Conservation (phyloP, 2,797 vertebrate species). For the Macropodus opercularis region DNA sequence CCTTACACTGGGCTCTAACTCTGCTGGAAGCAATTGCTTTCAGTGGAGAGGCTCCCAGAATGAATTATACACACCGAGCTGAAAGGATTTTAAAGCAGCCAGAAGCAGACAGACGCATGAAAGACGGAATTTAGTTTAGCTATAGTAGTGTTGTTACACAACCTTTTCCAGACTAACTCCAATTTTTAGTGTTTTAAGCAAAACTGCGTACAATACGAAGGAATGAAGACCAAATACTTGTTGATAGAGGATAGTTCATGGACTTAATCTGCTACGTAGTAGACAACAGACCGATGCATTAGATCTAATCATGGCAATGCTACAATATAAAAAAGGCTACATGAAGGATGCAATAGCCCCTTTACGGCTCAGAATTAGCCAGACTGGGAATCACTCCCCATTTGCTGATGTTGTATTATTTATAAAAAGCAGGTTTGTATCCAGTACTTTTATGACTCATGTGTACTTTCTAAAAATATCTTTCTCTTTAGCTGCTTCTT, state of each 20-base stretch:
- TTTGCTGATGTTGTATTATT: not conserved
- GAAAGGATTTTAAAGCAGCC: slow-evolving; percentile 32
- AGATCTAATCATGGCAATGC: too few relatives aligned
- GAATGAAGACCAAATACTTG: too few relatives aligned
- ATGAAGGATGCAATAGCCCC: too few relatives aligned
- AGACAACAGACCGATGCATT: too few relatives aligned
- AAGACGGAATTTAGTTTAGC: slow-evolving; percentile 1
- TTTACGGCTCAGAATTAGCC: slow-evolving; percentile 1
- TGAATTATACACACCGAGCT: slow-evolving; percentile 23
- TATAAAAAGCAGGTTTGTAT: not conserved
- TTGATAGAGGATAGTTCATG: too few relatives aligned
- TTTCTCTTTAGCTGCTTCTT: not conserved
- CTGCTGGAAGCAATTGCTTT: slow-evolving; percentile 39
- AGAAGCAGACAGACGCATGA: not conserved
- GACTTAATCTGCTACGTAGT: too few relatives aligned
- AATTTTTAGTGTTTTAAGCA: not conserved
- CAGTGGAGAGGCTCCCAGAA: slow-evolving; percentile 18
- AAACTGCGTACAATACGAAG: too few relatives aligned
- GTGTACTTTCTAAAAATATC: slow-evolving; percentile 17
- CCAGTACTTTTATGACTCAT: slow-evolving; percentile 7
- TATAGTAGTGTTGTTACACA: not conserved
- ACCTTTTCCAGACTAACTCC: not conserved
- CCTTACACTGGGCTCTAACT: slow-evolving; percentile 20
- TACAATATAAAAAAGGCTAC: too few relatives aligned
- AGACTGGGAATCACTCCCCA: not conserved